Evolutionary conservation across 2,113 vertebrate genomes (phyloP).

Genomic region (Brevimyrus niger): DNA sequence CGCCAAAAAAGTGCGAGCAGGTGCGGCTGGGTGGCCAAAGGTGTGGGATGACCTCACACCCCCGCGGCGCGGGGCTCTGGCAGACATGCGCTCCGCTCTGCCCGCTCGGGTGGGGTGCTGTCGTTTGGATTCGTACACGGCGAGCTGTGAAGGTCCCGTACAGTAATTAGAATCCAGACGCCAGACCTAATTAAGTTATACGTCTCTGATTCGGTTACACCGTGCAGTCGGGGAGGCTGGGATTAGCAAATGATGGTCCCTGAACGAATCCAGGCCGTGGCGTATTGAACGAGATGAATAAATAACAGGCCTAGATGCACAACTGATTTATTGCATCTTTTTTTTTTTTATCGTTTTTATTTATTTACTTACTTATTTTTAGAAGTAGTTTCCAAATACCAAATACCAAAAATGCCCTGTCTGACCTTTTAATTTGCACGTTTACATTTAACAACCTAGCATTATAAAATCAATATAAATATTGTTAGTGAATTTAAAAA

Average conservation of each 20-base stretch:
- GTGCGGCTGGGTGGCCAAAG: neutral
- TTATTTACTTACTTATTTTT: neutral
- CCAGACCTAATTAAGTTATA: conserved; percentile 22
- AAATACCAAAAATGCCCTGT: neutral
- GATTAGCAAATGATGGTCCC: conserved; percentile 7
- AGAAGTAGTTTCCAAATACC: neutral
- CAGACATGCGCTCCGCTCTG: neutral
- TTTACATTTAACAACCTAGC: conserved; percentile 5
- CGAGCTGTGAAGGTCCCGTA: neutral
- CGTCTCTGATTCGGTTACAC: conserved; percentile 14
- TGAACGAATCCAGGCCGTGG: neutral
- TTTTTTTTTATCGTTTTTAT: neutral
- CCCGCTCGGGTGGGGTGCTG: neutral
- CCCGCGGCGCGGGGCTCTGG: neutral
- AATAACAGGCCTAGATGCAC: conserved; percentile 20
- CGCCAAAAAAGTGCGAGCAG: neutral
- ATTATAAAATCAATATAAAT: conserved; percentile 5
- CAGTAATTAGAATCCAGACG: conserved; percentile 15
- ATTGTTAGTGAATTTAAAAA: conserved; percentile 22
- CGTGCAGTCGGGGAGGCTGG: neutral
- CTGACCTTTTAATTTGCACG: neutral
- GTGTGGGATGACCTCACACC: neutral
- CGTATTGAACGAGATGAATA: conserved; percentile 20
- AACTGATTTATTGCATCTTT: neutral
- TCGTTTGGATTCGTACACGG: neutral